These are phyloP conservation scores for Carlito syrichta DNA, from an alignment of 2,113 vertebrate genomes.

Conservation along the genomic window DNA sequence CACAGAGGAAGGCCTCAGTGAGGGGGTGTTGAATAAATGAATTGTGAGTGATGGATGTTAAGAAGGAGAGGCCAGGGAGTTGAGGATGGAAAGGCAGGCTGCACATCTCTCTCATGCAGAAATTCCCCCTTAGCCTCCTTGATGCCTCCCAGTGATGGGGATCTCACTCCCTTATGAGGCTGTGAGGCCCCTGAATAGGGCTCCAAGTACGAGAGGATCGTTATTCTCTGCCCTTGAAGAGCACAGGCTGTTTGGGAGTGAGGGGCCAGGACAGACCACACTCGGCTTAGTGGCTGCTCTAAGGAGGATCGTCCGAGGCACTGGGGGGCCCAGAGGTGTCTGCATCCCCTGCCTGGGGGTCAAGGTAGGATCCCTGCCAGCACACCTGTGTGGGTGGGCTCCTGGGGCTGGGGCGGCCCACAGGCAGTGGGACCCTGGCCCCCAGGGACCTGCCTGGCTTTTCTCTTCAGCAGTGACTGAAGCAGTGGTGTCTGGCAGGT, in stretches of 20 bases:
- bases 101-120: not conserved
- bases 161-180: not conserved
- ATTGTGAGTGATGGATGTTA: fast-evolving
- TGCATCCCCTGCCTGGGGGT: not conserved
- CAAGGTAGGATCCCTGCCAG: too few species aligned
- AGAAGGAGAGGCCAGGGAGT: not conserved
- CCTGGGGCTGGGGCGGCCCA: not conserved
- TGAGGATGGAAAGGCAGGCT: not conserved
- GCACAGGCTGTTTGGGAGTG: not conserved
- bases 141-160: not conserved
- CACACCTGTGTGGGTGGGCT: not conserved
- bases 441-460: too few species aligned
- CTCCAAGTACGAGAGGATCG: not conserved
- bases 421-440: not conserved
- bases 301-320: fast-evolving
- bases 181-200: not conserved
- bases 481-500: fast-evolving
- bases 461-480: too few species aligned
- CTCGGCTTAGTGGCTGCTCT: not conserved
- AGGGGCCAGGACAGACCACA: not conserved
- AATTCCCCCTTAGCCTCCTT: not conserved
- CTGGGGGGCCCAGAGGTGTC: fast-evolving
- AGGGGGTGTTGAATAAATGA: not conserved
- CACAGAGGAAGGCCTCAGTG: not conserved
- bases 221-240: not conserved